Evolutionary conservation across 2,113 vertebrate genomes (phyloP).

Genomic region (Tauraco erythrolophus): DNA sequence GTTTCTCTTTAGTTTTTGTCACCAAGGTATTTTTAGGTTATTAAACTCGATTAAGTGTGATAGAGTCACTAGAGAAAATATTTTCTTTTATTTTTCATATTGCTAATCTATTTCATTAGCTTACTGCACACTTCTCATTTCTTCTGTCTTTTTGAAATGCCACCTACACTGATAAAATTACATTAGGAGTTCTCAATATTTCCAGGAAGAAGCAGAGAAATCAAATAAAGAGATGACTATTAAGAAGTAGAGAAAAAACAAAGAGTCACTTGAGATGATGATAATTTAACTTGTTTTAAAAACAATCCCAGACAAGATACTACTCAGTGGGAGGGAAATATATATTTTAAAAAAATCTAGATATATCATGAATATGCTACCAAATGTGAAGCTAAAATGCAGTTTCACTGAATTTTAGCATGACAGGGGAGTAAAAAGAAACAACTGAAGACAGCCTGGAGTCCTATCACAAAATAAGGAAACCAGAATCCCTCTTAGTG

Average conservation of each 20-base stretch:
- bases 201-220: slow-evolving; percentile 20
- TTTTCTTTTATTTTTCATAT: background rate
- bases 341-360: background rate
- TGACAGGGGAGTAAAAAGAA: background rate
- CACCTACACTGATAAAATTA: slow-evolving; percentile 54
- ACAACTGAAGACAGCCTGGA: background rate
- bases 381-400: background rate
- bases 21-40: background rate
- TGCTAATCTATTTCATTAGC: slow-evolving; percentile 22
- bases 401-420: background rate
- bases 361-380: background rate
- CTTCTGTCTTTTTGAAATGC: slow-evolving; percentile 46
- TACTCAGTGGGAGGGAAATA: background rate
- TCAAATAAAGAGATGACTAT: background rate
- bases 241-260: slow-evolving; percentile 21
- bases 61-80: background rate
- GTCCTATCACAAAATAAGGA: background rate
- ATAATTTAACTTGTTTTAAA: slow-evolving; percentile 25
- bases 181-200: slow-evolving; percentile 37
- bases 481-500: background rate
- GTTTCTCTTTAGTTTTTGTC: background rate
- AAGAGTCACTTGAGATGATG: background rate
- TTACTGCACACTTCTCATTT: background rate
- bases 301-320: background rate
- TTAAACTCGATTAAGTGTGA: background rate